A percentile compares a stretch with the other conserved stretches of the same genome.
phyloP scores from a whole-genome alignment of 2,113 vertebrate genomes.

The Lanius ludovicianus region DNA sequence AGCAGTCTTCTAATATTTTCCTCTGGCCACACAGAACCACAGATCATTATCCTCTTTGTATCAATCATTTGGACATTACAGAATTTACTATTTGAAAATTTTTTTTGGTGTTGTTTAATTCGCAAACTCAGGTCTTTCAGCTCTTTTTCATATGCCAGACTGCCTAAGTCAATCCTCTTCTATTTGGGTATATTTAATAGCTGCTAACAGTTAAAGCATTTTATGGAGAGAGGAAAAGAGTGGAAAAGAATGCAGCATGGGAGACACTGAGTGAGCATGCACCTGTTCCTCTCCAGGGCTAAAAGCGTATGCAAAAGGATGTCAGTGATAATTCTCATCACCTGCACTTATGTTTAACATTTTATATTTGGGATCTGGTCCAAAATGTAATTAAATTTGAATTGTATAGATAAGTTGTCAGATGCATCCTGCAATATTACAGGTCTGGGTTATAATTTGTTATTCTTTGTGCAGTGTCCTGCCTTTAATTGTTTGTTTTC shows the following conservation, averaged over 20 bases:
- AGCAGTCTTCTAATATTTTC: neutral
- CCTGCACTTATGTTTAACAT: accelerated
- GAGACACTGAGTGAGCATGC: neutral
- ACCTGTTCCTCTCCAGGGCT: neutral
- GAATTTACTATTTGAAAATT: neutral
- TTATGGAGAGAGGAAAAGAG: neutral
- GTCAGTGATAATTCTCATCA: neutral
- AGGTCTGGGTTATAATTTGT: neutral
- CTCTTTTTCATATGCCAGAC: neutral
- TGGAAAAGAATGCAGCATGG: neutral
- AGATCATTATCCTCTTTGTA: neutral
- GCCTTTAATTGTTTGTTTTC: neutral
- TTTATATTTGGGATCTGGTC: neutral
- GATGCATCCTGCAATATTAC: neutral
- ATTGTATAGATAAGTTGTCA: neutral
- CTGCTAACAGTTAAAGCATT: neutral
- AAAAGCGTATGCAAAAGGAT: neutral
- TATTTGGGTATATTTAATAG: neutral
- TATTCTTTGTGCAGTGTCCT: neutral
- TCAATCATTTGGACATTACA: neutral
- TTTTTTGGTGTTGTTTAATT: neutral
- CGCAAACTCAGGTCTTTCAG: neutral
- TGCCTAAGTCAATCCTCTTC: neutral
- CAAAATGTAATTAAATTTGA: neutral
- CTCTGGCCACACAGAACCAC: neutral